phyloP scores from a whole-genome alignment of 2,113 vertebrate species.

The Ptilorrhoa leucosticta region DNA sequence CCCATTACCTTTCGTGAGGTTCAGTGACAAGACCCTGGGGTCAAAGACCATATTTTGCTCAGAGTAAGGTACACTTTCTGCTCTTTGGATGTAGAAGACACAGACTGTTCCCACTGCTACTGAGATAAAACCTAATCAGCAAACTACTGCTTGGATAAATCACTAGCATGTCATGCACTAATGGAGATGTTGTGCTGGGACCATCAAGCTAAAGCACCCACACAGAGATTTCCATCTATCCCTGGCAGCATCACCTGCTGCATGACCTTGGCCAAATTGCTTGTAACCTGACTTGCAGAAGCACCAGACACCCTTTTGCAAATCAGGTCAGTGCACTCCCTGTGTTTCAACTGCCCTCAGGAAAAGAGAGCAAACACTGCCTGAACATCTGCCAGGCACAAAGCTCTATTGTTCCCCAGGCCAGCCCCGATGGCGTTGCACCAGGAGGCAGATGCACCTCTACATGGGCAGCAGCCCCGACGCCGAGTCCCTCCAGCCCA shows the following conservation, averaged over 20 bases:
- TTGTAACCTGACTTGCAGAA: not conserved
- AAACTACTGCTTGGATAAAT: constrained; percentile 1
- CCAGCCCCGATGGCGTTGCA: fast-evolving
- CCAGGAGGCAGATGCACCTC: not conserved
- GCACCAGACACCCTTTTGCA: not conserved
- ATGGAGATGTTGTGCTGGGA: not conserved
- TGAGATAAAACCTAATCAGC: constrained; percentile 31
- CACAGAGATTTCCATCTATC: not conserved
- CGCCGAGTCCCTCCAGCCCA: not conserved
- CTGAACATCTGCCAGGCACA: constrained; percentile 5
- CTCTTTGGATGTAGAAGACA: not conserved
- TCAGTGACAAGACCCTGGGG: not conserved
- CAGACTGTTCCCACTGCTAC: not conserved
- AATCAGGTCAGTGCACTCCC: not conserved
- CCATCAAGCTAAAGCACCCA: not conserved
- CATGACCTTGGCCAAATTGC: not conserved
- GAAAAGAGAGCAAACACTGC: not conserved
- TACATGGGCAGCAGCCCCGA: fast-evolving
- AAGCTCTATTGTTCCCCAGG: not conserved
- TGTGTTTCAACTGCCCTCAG: not conserved
- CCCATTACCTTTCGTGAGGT: not conserved
- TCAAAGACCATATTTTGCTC: not conserved
- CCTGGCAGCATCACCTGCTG: not conserved
- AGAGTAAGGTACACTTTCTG: not conserved
- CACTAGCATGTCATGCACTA: not conserved